Evolutionary conservation across 1,140 invertebrate genomes (phyloP).

Genomic region (Orchesella cincta): DNA sequence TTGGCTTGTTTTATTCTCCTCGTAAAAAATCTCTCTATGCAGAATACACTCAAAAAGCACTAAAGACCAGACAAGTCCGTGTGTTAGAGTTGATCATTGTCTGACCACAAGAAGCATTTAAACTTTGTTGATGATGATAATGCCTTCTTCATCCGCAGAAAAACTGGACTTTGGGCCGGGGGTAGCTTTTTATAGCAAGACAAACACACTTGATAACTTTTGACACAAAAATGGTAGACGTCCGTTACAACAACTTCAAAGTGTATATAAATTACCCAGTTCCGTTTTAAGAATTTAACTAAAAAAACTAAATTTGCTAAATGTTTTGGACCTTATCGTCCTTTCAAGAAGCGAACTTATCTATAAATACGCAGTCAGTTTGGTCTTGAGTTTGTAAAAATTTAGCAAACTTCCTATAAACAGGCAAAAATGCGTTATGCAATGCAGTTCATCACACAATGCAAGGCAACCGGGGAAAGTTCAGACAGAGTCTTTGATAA

Average conservation of each 20-base stretch:
- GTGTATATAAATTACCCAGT: constrained; percentile 11
- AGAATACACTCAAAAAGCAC: not conserved
- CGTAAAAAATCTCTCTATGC: not conserved
- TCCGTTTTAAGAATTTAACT: not conserved
- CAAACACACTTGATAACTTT: too few species aligned
- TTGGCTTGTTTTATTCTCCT: not conserved
- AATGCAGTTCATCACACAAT: too few species aligned
- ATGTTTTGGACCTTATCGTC: too few species aligned
- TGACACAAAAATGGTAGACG: not conserved
- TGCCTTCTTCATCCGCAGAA: not conserved
- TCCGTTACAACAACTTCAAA: not conserved
- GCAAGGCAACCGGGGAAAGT: not conserved
- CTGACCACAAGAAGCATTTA: not conserved
- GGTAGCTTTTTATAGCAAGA: too few species aligned
- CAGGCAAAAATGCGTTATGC: too few species aligned
- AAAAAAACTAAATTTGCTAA: too few species aligned
- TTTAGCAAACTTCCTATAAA: too few species aligned
- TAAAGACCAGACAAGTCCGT: not conserved
- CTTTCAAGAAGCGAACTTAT: too few species aligned
- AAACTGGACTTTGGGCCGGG: not conserved
- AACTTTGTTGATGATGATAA: constrained; percentile 1
- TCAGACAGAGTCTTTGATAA: constrained; percentile 19
- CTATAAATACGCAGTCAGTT: too few species aligned
- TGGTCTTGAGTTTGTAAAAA: not conserved
- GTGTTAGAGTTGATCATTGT: not conserved